phyloP scores from a whole-genome alignment of 2,113 vertebrate species.

The Crotalus horridus region DNA sequence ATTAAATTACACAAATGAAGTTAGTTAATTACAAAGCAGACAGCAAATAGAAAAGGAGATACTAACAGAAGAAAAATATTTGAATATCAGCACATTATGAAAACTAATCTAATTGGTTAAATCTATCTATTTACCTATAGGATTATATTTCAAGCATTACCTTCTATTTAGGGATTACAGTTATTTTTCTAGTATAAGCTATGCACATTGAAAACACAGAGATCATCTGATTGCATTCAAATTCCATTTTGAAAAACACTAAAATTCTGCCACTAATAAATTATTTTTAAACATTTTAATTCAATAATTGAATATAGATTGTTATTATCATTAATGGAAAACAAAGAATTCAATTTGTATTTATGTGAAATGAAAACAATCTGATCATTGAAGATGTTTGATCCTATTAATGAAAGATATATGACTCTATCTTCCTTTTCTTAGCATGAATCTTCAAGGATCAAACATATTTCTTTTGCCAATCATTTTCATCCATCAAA shows the following conservation, averaged over 20 bases:
- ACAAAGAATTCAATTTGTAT: not conserved
- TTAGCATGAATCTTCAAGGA: not conserved
- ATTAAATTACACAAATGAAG: conserved; percentile 41
- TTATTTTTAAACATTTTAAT: not conserved
- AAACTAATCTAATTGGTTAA: not conserved
- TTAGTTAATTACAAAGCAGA: conserved; percentile 37
- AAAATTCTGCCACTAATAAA: not conserved
- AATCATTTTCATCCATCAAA: not conserved
- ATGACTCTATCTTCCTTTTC: not conserved
- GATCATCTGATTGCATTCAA: not conserved
- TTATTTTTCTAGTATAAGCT: not conserved
- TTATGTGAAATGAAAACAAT: not conserved
- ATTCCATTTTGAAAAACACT: not conserved
- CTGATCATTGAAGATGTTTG: not conserved
- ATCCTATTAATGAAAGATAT: too few relatives aligned
- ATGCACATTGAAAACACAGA: not conserved
- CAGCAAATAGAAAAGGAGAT: conserved; percentile 54
- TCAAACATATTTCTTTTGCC: not conserved
- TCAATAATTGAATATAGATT: not conserved
- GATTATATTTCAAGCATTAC: not conserved
- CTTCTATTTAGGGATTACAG: not conserved
- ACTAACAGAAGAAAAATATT: conserved; percentile 47
- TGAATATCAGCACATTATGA: not conserved
- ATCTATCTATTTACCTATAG: not conserved
- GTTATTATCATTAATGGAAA: not conserved